Evolutionary conservation across 2,797 vertebrate species (phyloP).

Genomic region (Sebastes trivittatus): DNA sequence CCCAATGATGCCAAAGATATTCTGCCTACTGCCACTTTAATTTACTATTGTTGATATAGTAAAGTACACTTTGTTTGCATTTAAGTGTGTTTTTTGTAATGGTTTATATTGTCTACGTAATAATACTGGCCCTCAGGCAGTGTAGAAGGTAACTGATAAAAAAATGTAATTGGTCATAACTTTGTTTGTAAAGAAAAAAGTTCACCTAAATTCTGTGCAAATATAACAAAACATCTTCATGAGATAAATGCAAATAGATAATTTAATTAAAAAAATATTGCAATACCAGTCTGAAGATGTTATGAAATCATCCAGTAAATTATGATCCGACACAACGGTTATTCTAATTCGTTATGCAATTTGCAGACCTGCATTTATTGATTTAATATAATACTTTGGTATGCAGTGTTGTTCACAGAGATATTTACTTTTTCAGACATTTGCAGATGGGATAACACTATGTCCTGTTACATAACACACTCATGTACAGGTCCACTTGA

Average conservation of each 20-base stretch:
- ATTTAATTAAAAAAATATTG: slow-evolving; percentile 19
- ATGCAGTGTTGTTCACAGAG: neutral
- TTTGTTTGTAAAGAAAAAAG: neutral
- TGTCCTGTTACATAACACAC: neutral
- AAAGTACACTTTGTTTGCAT: neutral
- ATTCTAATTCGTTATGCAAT: neutral
- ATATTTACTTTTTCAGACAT: slow-evolving; percentile 7
- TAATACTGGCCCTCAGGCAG: neutral
- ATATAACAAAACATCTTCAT: neutral
- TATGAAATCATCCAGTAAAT: slow-evolving; percentile 9
- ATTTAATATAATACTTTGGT: slow-evolving; percentile 12
- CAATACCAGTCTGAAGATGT: slow-evolving; percentile 1
- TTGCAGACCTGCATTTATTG: slow-evolving; percentile 20
- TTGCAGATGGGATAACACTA: neutral
- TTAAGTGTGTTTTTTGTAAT: neutral
- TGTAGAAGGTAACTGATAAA: neutral
- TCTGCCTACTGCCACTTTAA: neutral
- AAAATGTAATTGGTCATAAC: neutral
- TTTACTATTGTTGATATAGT: neutral
- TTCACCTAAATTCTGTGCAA: neutral
- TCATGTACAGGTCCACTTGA: neutral
- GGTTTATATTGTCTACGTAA: neutral
- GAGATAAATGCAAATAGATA: slow-evolving; percentile 8
- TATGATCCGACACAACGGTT: neutral
- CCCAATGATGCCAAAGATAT: too few relatives aligned